Base-by-base conservation (phyloP, 2,888 invertebrate genomes). In the Rotaria magnacalcarata region DNA sequence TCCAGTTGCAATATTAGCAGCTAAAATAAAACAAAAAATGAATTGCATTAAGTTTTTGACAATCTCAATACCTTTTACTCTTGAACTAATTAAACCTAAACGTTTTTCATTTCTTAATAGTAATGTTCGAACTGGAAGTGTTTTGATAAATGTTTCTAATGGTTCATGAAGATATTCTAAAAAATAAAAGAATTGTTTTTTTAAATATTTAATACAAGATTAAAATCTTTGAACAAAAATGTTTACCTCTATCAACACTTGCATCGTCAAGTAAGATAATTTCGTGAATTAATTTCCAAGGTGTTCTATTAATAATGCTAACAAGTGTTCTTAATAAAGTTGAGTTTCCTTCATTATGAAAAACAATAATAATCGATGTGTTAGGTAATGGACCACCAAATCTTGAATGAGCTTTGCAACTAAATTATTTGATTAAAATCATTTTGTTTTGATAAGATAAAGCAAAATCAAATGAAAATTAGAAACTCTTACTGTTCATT, bases 81-180 rank as follows among this genome's bases (percentile, higher is more conserved):
- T 93, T 8, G 99, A 98, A 88, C 98, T 93, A 89, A 99, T 99
- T 87, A 99, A 93, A 50, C 99, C 99, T 10, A 97, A 97, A 88
- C 99, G 93, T 90, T 95, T 95, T 89, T 94, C 94, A 21, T 97
- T 96, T 87, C 98, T 93, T 90, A 95, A 94, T 86, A 97, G 94
- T 89, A 94, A 89, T 0, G 96, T 95, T 43, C 94, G 94, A 47
- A 97, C 95, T 7, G 96, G 95, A 89, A 97, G 92, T 50, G 93
- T 94, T 89, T 94, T 94, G 87, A 96, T 95, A 92, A 96, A 96
- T 87, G 95, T 94, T 92, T 97, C 97, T 88, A 98, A 92, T 90
- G 95, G 94, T 90, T 93, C 93, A 85, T 96, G 95, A 88, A 98
- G 92, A 91, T 96, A 96, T 47, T 85, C 85, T 80, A 21, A 4